Percentiles rank a stretch among this genome's conserved stretches.
Conservation (phyloP, 2,113 vertebrate species). For the Epinephelus lanceolatus region DNA sequence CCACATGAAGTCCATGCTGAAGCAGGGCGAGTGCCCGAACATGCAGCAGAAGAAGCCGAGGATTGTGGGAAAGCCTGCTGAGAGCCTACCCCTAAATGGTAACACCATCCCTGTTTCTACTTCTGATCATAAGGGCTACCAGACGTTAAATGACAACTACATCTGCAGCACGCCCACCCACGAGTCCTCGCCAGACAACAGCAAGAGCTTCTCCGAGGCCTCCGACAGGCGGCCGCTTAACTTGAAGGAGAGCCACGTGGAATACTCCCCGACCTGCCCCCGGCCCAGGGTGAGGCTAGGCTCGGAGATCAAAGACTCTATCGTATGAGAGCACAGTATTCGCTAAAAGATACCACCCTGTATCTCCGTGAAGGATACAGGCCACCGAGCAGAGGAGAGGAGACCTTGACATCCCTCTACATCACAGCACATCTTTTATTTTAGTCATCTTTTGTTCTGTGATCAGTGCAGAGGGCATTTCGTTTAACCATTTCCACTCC, state of each 20-base stretch:
- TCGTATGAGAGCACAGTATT: slow-evolving; percentile 84
- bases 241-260: slow-evolving; percentile 90
- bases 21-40: slow-evolving; percentile 85
- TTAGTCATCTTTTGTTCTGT: slow-evolving; percentile 70
- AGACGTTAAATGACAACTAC: slow-evolving; percentile 92
- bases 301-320: slow-evolving; percentile 95
- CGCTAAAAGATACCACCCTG: slow-evolving; percentile 31
- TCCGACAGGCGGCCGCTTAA: slow-evolving; percentile 90
- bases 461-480: slow-evolving; percentile 68
- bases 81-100: slow-evolving; percentile 92
- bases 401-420: slow-evolving; percentile 60
- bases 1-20: slow-evolving; percentile 91
- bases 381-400: slow-evolving; percentile 63
- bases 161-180: slow-evolving; percentile 86
- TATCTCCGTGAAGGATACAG: slow-evolving; percentile 54
- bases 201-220: slow-evolving; percentile 85
- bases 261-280: slow-evolving; percentile 89
- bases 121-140: slow-evolving; percentile 94
- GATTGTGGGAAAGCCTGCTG: slow-evolving; percentile 83
- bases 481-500: slow-evolving; percentile 67
- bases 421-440: slow-evolving; percentile 69
- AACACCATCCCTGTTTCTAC: slow-evolving; percentile 84
- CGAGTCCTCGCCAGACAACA: slow-evolving; percentile 83
- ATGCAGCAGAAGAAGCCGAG: slow-evolving; percentile 88
- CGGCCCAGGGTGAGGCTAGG: slow-evolving; percentile 93